Percentiles rank a stretch among this genome's conserved stretches.
Conservation (phyloP, 2,888 invertebrate genomes). For the Standfussiana lucernea region DNA sequence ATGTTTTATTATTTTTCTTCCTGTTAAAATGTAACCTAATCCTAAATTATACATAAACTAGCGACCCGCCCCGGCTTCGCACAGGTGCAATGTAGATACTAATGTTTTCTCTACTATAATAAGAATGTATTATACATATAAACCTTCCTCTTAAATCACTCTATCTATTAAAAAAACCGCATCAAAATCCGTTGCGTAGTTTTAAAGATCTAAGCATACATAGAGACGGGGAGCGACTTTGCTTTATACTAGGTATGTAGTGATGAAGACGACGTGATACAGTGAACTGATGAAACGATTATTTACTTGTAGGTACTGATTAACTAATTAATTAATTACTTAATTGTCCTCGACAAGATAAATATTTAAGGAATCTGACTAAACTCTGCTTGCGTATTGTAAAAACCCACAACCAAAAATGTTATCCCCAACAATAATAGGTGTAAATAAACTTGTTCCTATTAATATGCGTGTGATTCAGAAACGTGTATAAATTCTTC, state of each 20-base stretch:
- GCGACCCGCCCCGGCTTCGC: too few relatives aligned
- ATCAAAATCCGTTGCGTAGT: too few relatives aligned
- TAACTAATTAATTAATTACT: background rate
- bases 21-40: background rate
- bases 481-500: conserved; percentile 10
- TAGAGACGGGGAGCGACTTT: too few relatives aligned
- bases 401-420: conserved; percentile 14
- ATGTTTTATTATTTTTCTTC: conserved; percentile 22
- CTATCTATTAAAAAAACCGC: too few relatives aligned
- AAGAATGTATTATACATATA: too few relatives aligned
- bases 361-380: background rate
- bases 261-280: background rate
- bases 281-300: background rate
- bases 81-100: too few relatives aligned
- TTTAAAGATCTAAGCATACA: too few relatives aligned
- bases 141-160: too few relatives aligned
- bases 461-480: conserved; percentile 26
- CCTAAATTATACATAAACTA: too few relatives aligned
- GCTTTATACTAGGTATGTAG: too few relatives aligned
- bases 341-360: background rate
- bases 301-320: too few relatives aligned
- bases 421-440: background rate
- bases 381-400: background rate
- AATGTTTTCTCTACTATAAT: too few relatives aligned
- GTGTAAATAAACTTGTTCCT: conserved; percentile 15